Conservation (phyloP, 2,113 vertebrate genomes). For the Thunnus thynnus region DNA sequence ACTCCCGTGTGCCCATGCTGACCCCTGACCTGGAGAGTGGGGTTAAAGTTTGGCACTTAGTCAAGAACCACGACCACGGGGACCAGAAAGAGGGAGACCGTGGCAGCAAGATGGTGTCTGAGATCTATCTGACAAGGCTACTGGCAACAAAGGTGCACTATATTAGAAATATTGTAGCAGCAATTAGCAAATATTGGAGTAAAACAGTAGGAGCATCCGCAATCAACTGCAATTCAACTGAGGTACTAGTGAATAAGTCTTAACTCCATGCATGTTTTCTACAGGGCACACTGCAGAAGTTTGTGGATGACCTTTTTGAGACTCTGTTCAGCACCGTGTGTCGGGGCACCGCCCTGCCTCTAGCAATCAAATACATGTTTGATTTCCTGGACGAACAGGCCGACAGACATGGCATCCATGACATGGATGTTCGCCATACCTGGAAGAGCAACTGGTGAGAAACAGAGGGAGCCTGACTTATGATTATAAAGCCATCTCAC, state of each 20-base stretch:
- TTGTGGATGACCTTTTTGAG: constrained; percentile 97
- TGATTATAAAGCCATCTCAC: too few relatives aligned
- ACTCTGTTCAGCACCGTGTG: constrained; percentile 97
- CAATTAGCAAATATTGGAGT: too few relatives aligned
- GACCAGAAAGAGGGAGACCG: constrained; percentile 97
- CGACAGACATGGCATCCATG: constrained; percentile 92
- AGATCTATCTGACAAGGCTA: constrained; percentile 95
- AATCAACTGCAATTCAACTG: too few relatives aligned
- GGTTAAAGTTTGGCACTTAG: constrained; percentile 95
- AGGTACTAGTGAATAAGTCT: not conserved
- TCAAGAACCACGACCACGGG: constrained; percentile 96
- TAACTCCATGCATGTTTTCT: not conserved
- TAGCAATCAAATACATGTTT: constrained; percentile 98
- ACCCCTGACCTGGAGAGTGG: constrained; percentile 96
- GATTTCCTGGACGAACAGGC: constrained; percentile 98
- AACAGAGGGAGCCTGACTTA: too few relatives aligned
- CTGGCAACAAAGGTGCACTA: constrained; percentile 93
- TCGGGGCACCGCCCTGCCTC: constrained; percentile 92
- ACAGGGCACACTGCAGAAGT: constrained; percentile 96
- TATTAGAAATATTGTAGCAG: not conserved
- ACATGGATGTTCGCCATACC: constrained; percentile 94
- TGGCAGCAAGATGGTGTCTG: constrained; percentile 97
- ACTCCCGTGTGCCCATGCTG: constrained; percentile 95
- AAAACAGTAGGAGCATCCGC: too few relatives aligned
- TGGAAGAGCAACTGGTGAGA: constrained; percentile 98